Base-by-base conservation (phyloP, 2,113 vertebrate species). In the Mionectes macconnelli region DNA sequence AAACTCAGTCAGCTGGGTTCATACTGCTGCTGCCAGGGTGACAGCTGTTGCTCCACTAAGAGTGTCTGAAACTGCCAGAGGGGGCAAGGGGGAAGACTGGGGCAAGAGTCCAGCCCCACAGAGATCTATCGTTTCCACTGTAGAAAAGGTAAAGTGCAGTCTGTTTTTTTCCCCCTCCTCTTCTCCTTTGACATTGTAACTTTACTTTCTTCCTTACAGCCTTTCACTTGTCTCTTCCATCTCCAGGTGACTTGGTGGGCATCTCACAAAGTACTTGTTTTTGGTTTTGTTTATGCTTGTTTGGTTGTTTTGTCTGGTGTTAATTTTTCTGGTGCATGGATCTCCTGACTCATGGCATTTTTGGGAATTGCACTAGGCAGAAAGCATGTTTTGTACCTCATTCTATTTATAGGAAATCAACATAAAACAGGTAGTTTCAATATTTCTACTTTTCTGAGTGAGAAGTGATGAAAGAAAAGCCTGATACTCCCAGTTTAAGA, bases 1-100 rank as follows among this genome's bases (percentile, higher is more conserved):
- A 69, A 94, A 94, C 70, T 62, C 81, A 94, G 37, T 69, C 78
- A 92, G 40, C 68, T 93, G 82, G 63, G 82, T 85, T 94, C n/a
- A 77, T 16, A 8, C 21, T 95, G 70, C 67, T 96, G 55, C 76
- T 95, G 78, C 74, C 70, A 79, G 87, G 78, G 88, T 92, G 70
- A 86, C 81, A 96, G 78, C 62, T 96, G 84, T 67, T 92, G 62
- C 84, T 87, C 76, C 59, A 50, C 78, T 83, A 64, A 50, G 80
- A 89, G 42, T 64, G 89, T 66, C 74, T 82, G 57, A 93, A 62
- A 37, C 72, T 96, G 78, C 45, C 66, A 57, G 70, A 79, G 76
- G 11, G 52, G 24, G 24, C 3, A 14, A 87, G 28, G 89, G 53
- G 52, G 37, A 93, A 72, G 81, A 93, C 10, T 2, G 2, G 17